A percentile compares a stretch with the other conserved stretches of the same genome.
These are phyloP conservation scores for Cylas formicarius DNA, from an alignment of 1,140 invertebrate species.

Conservation along the genomic window DNA sequence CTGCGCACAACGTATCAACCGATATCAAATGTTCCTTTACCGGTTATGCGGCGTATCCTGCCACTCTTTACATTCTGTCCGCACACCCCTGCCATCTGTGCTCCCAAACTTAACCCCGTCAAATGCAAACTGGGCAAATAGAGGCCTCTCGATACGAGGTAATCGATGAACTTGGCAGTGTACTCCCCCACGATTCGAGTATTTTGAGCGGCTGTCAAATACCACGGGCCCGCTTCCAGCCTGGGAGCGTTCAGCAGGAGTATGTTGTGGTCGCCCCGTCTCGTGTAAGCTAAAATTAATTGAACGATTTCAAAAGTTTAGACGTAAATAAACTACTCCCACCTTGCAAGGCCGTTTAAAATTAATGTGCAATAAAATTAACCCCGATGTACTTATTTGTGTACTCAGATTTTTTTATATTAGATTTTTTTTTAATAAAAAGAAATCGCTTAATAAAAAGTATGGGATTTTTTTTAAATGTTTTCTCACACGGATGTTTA, in stretches of 20 bases:
- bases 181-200: slow-evolving; percentile 48
- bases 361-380: too few species aligned
- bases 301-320: neutral
- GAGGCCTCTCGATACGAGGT: slow-evolving; percentile 44
- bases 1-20: too few species aligned
- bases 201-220: slow-evolving; percentile 48
- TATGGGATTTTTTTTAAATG: too few species aligned
- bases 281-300: slow-evolving; percentile 43
- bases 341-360: too few species aligned
- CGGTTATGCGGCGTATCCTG: slow-evolving; percentile 40
- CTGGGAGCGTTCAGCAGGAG: slow-evolving; percentile 46
- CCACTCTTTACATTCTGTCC: slow-evolving; percentile 38
- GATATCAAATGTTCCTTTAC: too few species aligned
- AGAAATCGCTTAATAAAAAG: too few species aligned
- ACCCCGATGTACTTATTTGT: too few species aligned
- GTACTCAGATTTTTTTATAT: too few species aligned
- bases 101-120: slow-evolving; percentile 50
- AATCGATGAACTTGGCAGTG: slow-evolving; percentile 48
- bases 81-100: slow-evolving; percentile 55
- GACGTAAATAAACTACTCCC: too few species aligned
- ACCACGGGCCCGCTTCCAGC: slow-evolving; percentile 51
- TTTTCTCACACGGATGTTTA: too few species aligned
- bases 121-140: slow-evolving; percentile 46
- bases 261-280: slow-evolving; percentile 46
- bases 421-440: too few species aligned